Evolutionary conservation across 2,113 vertebrate species (phyloP).

Genomic region (Gila orcuttii): DNA sequence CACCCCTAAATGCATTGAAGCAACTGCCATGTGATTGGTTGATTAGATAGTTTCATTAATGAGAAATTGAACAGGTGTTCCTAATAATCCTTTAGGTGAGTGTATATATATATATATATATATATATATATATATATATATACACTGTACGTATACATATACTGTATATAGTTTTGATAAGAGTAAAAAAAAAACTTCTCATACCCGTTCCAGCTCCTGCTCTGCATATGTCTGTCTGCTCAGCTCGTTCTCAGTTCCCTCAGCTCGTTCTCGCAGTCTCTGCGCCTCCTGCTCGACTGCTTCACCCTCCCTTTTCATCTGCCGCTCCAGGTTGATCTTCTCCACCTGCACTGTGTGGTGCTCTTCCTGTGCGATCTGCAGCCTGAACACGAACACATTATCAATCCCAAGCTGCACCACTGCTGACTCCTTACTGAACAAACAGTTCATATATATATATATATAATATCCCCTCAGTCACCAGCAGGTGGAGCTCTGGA

Average conservation of each 20-base stretch:
- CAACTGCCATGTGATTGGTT: too few relatives aligned
- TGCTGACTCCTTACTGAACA: neutral
- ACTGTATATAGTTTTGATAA: too few relatives aligned
- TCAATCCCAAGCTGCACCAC: neutral
- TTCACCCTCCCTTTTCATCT: conserved; percentile 87
- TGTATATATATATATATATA: too few relatives aligned
- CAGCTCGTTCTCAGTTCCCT: conserved; percentile 87
- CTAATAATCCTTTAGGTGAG: too few relatives aligned
- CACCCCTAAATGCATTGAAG: too few relatives aligned
- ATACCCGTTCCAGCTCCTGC: conserved; percentile 92
- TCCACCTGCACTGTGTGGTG: conserved; percentile 90
- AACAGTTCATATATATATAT: neutral
- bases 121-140: too few relatives aligned
- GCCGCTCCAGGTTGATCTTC: conserved; percentile 91
- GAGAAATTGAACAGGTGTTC: too few relatives aligned
- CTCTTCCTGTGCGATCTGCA: conserved; percentile 92
- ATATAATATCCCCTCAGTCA: neutral
- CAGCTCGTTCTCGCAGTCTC: conserved; percentile 83
- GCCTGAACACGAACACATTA: conserved; percentile 68
- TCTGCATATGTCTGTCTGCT: conserved; percentile 91
- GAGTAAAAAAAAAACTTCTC: neutral
- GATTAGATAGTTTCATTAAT: too few relatives aligned
- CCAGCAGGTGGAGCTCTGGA: conserved; percentile 30
- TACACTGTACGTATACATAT: too few relatives aligned
- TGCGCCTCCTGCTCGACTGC: conserved; percentile 89